Evolutionary conservation across 2,888 invertebrate species (phyloP), one percentile per base, ranked within the genome.

Genomic region (Spilosoma lubricipeda): DNA sequence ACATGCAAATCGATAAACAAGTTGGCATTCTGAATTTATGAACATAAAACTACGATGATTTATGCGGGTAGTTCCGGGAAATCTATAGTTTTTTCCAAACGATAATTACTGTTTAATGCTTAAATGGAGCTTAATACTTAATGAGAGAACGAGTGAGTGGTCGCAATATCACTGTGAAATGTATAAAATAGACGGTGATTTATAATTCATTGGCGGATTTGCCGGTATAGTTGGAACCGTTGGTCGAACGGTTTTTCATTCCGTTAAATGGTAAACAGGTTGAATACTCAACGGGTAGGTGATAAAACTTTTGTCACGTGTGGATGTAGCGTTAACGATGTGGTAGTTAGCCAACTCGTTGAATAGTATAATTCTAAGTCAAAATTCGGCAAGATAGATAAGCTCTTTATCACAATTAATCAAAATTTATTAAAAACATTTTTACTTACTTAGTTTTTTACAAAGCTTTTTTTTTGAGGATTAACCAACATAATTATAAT

Each of bases 161-260:
- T 69, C 7, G 8, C 77, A 84, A 76, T 83, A 82, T 80, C 69
- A 73, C 74, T 74, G 72, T 74, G 27, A 70, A 79, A 74, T 71
- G 77, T 74, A 80, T 79, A 72, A 79, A 81, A 80, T 76, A 75
- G 80, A 79, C 71, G 67, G 66, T 72, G 76, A 80, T 84, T 81
- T 84, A 86, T 84, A 82, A 86, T 85, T 84, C 80, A 85, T 82
- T 75, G 71, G 75, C n/a, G 77, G 77, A 75, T 81, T 79, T 75
- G 78, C 77, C n/a, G 71, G 45, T 64, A 59, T 77, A 75, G 75
- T 63, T 69, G n/a, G 11, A 48, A 65, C 48, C 65, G 71, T 64
- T 48, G 71, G 45, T 66, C 33, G 36, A 48, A 71, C 64, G 45
- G 71, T 69, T 80, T 71, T 73, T 80, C 78, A 79, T 75, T 72